Conservation (phyloP, 2,888 invertebrate species). For the Agriopis leucophaearia region DNA sequence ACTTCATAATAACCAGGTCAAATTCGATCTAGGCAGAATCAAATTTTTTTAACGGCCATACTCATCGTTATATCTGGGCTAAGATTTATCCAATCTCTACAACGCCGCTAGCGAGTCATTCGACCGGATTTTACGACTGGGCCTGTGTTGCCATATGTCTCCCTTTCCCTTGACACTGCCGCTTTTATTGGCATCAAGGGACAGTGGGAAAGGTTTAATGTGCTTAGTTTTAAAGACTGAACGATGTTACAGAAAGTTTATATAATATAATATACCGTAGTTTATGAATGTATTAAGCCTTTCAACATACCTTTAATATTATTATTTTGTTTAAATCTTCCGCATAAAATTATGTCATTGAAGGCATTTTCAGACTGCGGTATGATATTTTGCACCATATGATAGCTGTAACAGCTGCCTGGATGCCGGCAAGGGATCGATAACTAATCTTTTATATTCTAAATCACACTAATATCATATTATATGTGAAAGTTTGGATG, state of each 20-base stretch:
- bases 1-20: no score
- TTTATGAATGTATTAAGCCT: not conserved
- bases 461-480: no score
- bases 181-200: conserved; percentile 6
- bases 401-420: no score
- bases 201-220: conserved; percentile 12
- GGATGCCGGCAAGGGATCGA: no score
- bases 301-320: no score
- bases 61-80: not conserved
- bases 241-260: not conserved
- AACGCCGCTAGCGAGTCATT: conserved; percentile 21
- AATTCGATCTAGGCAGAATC: not conserved
- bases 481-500: no score
- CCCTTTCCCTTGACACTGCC: conserved; percentile 17
- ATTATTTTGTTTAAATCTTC: no score
- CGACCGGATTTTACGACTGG: conserved; percentile 12
- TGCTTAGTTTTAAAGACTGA: conserved; percentile 15
- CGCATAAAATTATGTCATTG: no score
- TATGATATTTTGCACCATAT: no score
- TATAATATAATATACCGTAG: not conserved
- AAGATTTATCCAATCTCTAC: conserved; percentile 19
- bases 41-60: not conserved
- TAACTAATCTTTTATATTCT: no score
- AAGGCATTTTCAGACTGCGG: no score
- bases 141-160: conserved; percentile 29